Base-by-base conservation (phyloP, 2,888 invertebrate species). In the Boloria euphrosyne region DNA sequence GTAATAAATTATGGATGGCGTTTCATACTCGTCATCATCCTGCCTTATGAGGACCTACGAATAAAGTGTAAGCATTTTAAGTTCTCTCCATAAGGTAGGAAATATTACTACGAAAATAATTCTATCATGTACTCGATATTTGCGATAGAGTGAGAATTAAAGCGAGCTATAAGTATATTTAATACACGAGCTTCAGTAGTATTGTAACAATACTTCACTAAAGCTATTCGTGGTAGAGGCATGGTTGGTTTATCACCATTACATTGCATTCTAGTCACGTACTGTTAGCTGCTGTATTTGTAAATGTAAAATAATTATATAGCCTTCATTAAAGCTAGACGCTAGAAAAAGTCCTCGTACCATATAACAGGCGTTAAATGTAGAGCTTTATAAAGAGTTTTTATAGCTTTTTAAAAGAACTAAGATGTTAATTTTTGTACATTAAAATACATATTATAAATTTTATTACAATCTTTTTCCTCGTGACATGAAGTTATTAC, bases 231-330 rank as follows among this genome's bases (percentile, higher is more conserved):
- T 55, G 27, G 53, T 53, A 53, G 43, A 22, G 46, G 47, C 22
- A 22, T 22, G 52, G 58, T 65, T 62, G 59, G 27, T 55, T 60
- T 65, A 53, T 60, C 49, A 60, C 27, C 31, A 53, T 47, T 74
- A 70, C 68, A 53, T 47, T 74, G 70, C 68, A 79, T 75, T 76
- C 72, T 71, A 71, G 75, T 77, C 82, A 82, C 81, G 81, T 80
- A 77, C 69, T 57, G 55, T 62, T 71, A 66, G 73, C 62, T 54
- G 43, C 62, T 65, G 59, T 70, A 65, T 63, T 63, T 58, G 46
- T 62, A 46, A 62, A 50, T 57, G 44, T 55, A 55, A 62, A 62
- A 54, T 31, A 50, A 47, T 27, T 59, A 44, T 47, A 57, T 58
- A 59, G 44, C 53, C 58, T 51, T 18, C 57, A 47, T 57, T 52